Evolutionary conservation across 1,140 invertebrate genomes (phyloP).

Genomic region (Diuraphis noxia): DNA sequence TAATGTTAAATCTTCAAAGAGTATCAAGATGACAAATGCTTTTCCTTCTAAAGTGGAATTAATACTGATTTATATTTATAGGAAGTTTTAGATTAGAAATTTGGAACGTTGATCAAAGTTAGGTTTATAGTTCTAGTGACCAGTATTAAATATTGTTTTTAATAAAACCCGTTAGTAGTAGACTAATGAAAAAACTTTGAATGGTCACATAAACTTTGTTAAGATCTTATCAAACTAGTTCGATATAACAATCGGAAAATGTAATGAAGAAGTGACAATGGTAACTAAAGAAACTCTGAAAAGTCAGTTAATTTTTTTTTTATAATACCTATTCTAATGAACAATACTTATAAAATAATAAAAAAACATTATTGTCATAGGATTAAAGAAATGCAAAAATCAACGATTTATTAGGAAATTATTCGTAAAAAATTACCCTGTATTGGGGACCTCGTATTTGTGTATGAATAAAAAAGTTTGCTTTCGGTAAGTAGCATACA

Average conservation of each 20-base stretch:
- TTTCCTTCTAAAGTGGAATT: background rate
- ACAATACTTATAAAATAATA: background rate
- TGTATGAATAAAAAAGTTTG: background rate
- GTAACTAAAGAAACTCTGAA: background rate
- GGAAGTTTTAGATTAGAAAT: background rate
- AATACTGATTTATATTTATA: background rate
- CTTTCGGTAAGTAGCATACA: background rate
- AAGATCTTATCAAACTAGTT: conserved; percentile 2
- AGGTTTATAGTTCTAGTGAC: background rate
- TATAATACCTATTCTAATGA: background rate
- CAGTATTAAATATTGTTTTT: conserved; percentile 12
- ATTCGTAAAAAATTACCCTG: background rate
- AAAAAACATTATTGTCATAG: background rate
- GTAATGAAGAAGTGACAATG: background rate
- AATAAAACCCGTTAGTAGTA: conserved; percentile 11
- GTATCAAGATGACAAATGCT: background rate
- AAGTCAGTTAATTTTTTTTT: background rate
- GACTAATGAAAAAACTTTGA: conserved; percentile 42
- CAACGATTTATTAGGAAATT: background rate
- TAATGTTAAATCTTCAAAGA: background rate
- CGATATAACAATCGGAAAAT: background rate
- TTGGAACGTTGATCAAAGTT: conserved; percentile 1
- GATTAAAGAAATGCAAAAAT: background rate
- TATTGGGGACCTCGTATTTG: background rate
- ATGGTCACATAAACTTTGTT: background rate